Conservation (phyloP, 2,888 invertebrate species). For the Apodemia zela region DNA sequence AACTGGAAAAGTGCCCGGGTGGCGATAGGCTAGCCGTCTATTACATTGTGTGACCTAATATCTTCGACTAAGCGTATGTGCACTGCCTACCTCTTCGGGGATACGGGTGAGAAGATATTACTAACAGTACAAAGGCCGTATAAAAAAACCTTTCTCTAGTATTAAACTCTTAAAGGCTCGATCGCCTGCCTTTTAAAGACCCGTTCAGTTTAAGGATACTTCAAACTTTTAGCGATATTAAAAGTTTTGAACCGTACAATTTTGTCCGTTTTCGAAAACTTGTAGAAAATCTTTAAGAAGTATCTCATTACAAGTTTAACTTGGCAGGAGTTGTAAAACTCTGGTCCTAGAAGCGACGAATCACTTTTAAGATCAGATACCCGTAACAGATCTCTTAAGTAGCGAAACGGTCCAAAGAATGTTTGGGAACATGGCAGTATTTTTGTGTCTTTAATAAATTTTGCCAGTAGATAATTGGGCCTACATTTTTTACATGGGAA, state of each 20-base stretch:
- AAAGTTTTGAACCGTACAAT: slow-evolving; percentile 5
- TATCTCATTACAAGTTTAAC: slow-evolving; percentile 15
- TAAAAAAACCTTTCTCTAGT: too few species aligned
- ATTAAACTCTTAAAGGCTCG: background rate
- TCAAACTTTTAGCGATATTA: slow-evolving; percentile 5
- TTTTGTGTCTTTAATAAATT: too few species aligned
- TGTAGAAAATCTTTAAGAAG: slow-evolving; percentile 6
- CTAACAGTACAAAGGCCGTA: too few species aligned
- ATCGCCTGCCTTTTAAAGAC: background rate
- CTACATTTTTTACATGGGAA: too few species aligned
- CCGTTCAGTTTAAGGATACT: background rate
- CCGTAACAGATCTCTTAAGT: background rate
- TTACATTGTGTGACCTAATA: too few species aligned
- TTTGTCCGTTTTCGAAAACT: background rate
- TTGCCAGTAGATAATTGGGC: too few species aligned
- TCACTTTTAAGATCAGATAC: slow-evolving; percentile 8
- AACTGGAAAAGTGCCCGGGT: too few species aligned
- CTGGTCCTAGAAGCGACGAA: slow-evolving; percentile 2
- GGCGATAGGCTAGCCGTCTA: too few species aligned
- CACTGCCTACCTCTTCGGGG: too few species aligned
- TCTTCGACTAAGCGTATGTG: too few species aligned
- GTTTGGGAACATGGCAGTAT: background rate
- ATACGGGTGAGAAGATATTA: too few species aligned
- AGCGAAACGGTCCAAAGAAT: background rate
- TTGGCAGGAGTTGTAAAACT: slow-evolving; percentile 3